Evolutionary conservation across 1,140 invertebrate species (phyloP), one percentile per base, ranked within the genome.

Genomic region (Teleogryllus occipitalis): DNA sequence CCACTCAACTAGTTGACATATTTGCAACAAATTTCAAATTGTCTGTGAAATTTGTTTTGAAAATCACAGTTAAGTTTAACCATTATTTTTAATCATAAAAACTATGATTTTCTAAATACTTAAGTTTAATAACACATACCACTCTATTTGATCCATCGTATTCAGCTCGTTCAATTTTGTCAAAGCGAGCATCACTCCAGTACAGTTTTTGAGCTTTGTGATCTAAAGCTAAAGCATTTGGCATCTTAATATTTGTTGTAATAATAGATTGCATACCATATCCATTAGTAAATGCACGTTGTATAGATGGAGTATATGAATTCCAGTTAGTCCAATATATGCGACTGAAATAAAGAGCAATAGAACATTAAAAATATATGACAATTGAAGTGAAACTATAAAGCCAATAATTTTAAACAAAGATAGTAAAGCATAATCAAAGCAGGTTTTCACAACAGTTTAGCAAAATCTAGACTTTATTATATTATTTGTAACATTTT

Each of bases 251-350:
- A 74, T 94, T 91, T 7, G 89, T 93, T 48, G 88, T 90, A 47
- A 95, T 93, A 54, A 96, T 93, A 10, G 89, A 87, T 84, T 94
- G 88, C 14, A 90, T 83, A 18, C 87, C 87, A 82, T 87, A 91
- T 7, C 94, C 94, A 78, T 88, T 90, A 0, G 91, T 85, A 82
- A 89, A 92, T 7, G 92, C 90, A 74, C 94, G 88, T 84, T 95
- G 93, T 81, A 96, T 93, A 80, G 89, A 89, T 1, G 95, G 94
- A 75, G 88, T 86, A 74, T 90, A 85, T 78, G 90, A 87, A 85
- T 95, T 94, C 94, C 94, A 95, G 86, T 96, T 95, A 0, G 93
- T 94, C 93, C 93, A 96, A 85, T 93, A 96, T 8, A 96, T 86
- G 46, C 88, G 86, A 73, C 90, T 90, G 82, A 80, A 82, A 39